A percentile compares a stretch with the other conserved stretches of the same genome.
Evolutionary conservation across 2,113 vertebrate genomes (phyloP).

Genomic region (Cynocephalus volans): DNA sequence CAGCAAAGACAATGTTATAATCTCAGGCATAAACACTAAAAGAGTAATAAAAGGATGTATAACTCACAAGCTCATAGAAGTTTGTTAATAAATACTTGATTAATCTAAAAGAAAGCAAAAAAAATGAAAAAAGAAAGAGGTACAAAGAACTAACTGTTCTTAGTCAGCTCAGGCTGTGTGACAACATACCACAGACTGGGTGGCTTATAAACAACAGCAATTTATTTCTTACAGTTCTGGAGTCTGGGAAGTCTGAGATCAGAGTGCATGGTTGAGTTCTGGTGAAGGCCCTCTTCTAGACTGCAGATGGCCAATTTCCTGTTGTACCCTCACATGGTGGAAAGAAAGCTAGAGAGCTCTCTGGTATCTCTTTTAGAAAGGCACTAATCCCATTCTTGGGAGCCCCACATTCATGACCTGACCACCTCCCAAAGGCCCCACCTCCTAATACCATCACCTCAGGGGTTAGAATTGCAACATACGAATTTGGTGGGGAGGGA

Average conservation of each 20-base stretch:
- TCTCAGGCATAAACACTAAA: neutral
- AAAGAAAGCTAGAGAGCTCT: neutral
- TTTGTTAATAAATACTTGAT: neutral
- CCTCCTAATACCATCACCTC: neutral
- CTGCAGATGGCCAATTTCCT: neutral
- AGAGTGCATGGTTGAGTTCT: neutral
- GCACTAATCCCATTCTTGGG: neutral
- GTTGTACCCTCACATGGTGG: neutral
- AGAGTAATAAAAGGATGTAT: neutral
- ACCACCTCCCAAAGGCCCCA: neutral
- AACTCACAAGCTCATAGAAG: neutral
- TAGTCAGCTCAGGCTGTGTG: neutral
- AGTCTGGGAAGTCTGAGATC: neutral
- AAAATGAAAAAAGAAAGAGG: neutral
- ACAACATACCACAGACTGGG: neutral
- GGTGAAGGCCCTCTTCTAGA: neutral
- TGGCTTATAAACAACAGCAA: neutral
- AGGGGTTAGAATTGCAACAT: neutral
- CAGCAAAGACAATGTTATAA: neutral
- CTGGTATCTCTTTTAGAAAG: neutral
- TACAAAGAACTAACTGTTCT: neutral
- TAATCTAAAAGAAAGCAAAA: neutral
- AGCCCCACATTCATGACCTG: neutral
- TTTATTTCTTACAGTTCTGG: neutral
- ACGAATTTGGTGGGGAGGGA: neutral